Base-by-base conservation (phyloP, 23 tunicate genomes). In the Phallusia fumigata region DNA sequence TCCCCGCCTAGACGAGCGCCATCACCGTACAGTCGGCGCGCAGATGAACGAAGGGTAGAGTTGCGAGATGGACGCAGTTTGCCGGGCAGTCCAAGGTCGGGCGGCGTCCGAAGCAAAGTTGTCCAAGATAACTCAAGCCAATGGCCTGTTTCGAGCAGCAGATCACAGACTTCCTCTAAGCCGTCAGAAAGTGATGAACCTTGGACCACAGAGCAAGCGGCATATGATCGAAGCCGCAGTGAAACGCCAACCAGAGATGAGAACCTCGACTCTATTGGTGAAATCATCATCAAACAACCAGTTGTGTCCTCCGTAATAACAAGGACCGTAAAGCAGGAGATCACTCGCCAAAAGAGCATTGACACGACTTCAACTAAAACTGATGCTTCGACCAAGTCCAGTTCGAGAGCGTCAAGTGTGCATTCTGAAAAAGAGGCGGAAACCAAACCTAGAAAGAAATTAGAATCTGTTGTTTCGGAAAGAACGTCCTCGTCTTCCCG, bases 211-310 rank as follows among this genome's bases (percentile, higher is more conserved):
- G 40, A 10, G 0, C 76, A 31, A 19, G 33, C 73, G 15, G 80
- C 84, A 24, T 93, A 84, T 36, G 82, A 93, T 44, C 80, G 92
- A 8, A 87, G 97, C 53, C 89, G 91, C 65, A 88, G 92, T 74
- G 97, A 86, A 58, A 93, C 97, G 34, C 97, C 97, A 34, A 93
- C 97, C 0, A 80, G 97, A 8, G 97, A 93, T 85, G 97, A 93
- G 53, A 93, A 93, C 77, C 64, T 74, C 16, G 97, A 85, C 35
- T 53, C 84, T 12, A 88, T 93, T 32, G 97, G 97, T 24, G 97
- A 93, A 82, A 81, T 93, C 16, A 93, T 93, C 28, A 93, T 93
- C 86, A 93, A 93, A 40, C 96, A 91, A 74, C 96, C 96, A 21
- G 52, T 52, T 0, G 77, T 73, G 28, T 74, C 80, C 3, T 69